phyloP scores from a whole-genome alignment of 1,140 invertebrate genomes.

The Gonioctena quinquepunctata region DNA sequence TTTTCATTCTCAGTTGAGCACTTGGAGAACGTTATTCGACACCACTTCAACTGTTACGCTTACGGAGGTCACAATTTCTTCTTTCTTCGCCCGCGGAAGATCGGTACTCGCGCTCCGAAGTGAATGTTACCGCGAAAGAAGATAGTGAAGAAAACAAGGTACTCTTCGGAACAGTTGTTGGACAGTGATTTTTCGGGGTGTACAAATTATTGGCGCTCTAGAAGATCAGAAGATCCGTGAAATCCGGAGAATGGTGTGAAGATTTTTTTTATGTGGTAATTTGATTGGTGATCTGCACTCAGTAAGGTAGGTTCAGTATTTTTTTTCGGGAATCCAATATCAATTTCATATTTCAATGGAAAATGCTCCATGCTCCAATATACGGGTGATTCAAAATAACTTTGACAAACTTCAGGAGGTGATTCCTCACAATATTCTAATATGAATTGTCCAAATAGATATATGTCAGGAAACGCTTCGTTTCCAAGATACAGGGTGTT shows the following conservation, averaged over 20 bases:
- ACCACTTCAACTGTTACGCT: not conserved
- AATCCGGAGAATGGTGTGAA: not conserved
- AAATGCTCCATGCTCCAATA: too few relatives aligned
- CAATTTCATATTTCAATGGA: not conserved
- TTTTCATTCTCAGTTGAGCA: not conserved
- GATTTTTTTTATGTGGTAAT: not conserved
- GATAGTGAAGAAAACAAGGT: not conserved
- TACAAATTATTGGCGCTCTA: not conserved
- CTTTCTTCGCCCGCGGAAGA: not conserved
- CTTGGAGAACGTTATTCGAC: not conserved
- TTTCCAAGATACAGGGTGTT: too few relatives aligned
- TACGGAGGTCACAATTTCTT: not conserved
- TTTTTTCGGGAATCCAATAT: not conserved
- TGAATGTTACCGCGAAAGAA: not conserved
- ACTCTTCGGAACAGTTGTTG: not conserved
- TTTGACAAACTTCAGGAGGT: too few relatives aligned
- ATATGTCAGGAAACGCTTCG: too few relatives aligned
- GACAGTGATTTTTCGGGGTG: not conserved
- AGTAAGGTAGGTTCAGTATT: not conserved
- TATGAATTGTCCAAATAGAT: not conserved
- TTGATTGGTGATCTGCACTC: not conserved
- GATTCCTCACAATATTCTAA: not conserved
- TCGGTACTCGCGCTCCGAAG: too few relatives aligned
- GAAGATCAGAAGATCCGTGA: not conserved
- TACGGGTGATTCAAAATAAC: not conserved